Evolutionary conservation across 2,113 vertebrate genomes (phyloP).

Genomic region (Phrynosoma platyrhinos): DNA sequence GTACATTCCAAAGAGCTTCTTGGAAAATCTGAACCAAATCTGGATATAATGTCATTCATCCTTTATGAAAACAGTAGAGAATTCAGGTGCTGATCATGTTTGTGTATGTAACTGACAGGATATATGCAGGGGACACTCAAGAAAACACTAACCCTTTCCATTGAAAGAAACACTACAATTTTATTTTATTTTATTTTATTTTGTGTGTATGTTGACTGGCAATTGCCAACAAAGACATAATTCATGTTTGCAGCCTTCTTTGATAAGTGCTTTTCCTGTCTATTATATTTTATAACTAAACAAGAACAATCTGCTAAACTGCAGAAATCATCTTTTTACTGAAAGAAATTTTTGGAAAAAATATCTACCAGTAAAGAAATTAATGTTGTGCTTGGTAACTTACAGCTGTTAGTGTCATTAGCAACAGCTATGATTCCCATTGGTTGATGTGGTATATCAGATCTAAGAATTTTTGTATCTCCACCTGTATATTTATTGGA

Average conservation of each 20-base stretch:
- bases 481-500: slow-evolving; percentile 95
- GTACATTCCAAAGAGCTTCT: background rate
- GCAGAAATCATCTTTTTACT: background rate
- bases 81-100: background rate
- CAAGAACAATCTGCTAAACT: background rate
- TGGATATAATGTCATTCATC: too few relatives aligned
- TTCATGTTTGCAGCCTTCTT: background rate
- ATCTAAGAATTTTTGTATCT: slow-evolving; percentile 92
- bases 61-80: background rate
- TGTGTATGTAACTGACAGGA: too few relatives aligned
- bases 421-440: slow-evolving; percentile 97
- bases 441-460: slow-evolving; percentile 96
- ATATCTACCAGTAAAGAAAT: background rate
- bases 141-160: background rate
- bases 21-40: background rate
- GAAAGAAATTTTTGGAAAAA: background rate
- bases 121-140: background rate
- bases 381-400: slow-evolving; percentile 71
- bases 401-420: slow-evolving; percentile 96
- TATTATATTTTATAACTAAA: background rate
- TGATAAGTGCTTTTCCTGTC: background rate
- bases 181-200: background rate
- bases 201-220: background rate
- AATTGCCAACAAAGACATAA: background rate
- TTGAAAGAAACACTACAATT: background rate